Evolutionary conservation across 2,888 invertebrate species (phyloP).

Genomic region (Andrena bicolor): DNA sequence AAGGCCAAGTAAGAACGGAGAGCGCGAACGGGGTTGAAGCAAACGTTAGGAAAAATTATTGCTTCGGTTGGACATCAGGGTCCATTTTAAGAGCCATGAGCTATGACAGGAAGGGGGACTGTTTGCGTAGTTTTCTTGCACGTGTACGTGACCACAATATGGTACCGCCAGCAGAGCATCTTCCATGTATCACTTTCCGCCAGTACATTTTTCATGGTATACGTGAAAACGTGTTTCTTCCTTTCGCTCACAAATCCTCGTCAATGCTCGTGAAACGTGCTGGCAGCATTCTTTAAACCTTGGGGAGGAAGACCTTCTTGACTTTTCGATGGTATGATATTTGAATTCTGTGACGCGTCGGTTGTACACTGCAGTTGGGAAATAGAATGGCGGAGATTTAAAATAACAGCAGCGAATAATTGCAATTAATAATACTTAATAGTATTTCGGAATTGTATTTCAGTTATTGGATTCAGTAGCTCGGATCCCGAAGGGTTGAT

Average conservation of each 20-base stretch:
- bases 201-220: slow-evolving; percentile 61
- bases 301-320: not conserved
- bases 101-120: slow-evolving; percentile 33
- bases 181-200: slow-evolving; percentile 58
- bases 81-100: slow-evolving; percentile 26
- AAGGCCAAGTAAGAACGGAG: not conserved
- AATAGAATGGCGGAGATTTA: too few relatives aligned
- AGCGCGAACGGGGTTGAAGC: slow-evolving; percentile 17
- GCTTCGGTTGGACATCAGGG: slow-evolving; percentile 45
- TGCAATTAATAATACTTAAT: too few relatives aligned
- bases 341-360: not conserved
- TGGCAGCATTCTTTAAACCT: slow-evolving; percentile 11
- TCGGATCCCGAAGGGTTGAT: too few relatives aligned
- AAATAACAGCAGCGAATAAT: too few relatives aligned
- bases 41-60: slow-evolving; percentile 64
- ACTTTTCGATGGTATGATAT: not conserved
- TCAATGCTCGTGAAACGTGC: slow-evolving; percentile 10
- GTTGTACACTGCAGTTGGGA: too few relatives aligned
- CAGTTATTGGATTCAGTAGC: too few relatives aligned
- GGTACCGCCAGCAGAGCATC: slow-evolving; percentile 27
- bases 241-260: slow-evolving; percentile 43
- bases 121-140: slow-evolving; percentile 34
- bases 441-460: too few relatives aligned
- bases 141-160: slow-evolving; percentile 59
- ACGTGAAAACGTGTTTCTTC: slow-evolving; percentile 38